Conservation (phyloP, 2,888 invertebrate species). For the Lagria hirta region DNA sequence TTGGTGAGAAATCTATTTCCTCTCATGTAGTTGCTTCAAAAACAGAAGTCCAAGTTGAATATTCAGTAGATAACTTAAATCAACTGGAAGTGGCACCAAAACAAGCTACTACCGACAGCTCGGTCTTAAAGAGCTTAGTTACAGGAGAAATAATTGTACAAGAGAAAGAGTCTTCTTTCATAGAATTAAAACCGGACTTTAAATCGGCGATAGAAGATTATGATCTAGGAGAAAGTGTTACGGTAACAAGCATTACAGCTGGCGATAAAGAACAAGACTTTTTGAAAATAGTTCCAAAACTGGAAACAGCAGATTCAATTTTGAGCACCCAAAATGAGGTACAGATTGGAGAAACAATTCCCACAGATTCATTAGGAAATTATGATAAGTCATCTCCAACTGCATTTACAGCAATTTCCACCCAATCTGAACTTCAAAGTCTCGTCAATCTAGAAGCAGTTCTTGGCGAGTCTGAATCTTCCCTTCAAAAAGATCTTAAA, state of each 20-base stretch:
- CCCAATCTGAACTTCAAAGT: slow-evolving; percentile 59
- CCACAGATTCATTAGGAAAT: slow-evolving; percentile 59
- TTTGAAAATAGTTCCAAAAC: slow-evolving; percentile 40
- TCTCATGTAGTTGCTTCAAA: slow-evolving; percentile 61
- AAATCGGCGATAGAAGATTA: slow-evolving; percentile 57
- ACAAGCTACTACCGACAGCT: slow-evolving; percentile 36
- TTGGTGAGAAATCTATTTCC: slow-evolving; percentile 59
- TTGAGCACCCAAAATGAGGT: slow-evolving; percentile 57
- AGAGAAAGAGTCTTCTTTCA: slow-evolving; percentile 61
- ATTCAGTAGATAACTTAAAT: slow-evolving; percentile 45
- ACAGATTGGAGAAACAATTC: slow-evolving; percentile 59
- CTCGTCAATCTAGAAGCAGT: slow-evolving; percentile 59
- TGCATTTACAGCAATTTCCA: slow-evolving; percentile 56
- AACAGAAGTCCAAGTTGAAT: slow-evolving; percentile 59
- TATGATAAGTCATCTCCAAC: slow-evolving; percentile 52
- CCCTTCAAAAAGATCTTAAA: slow-evolving; percentile 54
- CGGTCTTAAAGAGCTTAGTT: slow-evolving; percentile 60
- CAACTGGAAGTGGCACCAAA: slow-evolving; percentile 29
- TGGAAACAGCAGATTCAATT: slow-evolving; percentile 32
- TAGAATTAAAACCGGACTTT: slow-evolving; percentile 51
- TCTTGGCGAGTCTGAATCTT: slow-evolving; percentile 61
- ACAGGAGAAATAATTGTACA: slow-evolving; percentile 59
- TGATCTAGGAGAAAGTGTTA: slow-evolving; percentile 59
- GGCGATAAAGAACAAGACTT: slow-evolving; percentile 61
- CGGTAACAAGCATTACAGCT: slow-evolving; percentile 59